phyloP scores from a whole-genome alignment of 1,140 invertebrate genomes.

The Eueides isabella region DNA sequence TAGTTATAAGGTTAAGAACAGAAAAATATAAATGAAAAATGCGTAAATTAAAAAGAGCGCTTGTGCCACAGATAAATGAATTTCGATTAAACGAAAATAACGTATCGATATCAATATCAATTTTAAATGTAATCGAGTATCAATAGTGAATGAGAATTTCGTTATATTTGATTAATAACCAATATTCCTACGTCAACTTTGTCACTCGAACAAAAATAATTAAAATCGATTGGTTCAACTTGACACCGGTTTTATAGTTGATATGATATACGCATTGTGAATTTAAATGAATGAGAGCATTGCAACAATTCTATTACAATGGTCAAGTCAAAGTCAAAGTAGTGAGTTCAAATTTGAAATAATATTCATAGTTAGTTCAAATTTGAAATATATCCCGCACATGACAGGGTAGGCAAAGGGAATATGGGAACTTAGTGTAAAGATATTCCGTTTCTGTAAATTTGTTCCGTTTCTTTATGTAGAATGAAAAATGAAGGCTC shows the following conservation, averaged over 20 bases:
- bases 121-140: slow-evolving; percentile 2
- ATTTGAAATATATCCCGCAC: too few species aligned
- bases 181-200: background rate
- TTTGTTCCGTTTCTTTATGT: too few species aligned
- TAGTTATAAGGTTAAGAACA: background rate
- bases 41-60: background rate
- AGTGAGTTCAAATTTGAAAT: too few species aligned
- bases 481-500: too few species aligned
- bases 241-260: background rate
- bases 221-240: background rate
- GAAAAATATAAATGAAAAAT: background rate
- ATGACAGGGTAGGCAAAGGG: too few species aligned
- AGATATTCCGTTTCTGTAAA: too few species aligned
- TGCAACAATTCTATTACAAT: too few species aligned
- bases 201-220: background rate
- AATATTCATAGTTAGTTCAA: too few species aligned
- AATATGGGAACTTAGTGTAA: too few species aligned
- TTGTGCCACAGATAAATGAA: background rate
- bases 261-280: background rate
- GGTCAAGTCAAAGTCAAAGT: too few species aligned
- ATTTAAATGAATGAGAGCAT: background rate
- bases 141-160: background rate
- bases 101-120: slow-evolving; percentile 9
- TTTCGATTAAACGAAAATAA: background rate
- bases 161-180: slow-evolving; percentile 12